Evolutionary conservation across 2,797 vertebrate species (phyloP).

Genomic region (Atherinosoma microstoma): DNA sequence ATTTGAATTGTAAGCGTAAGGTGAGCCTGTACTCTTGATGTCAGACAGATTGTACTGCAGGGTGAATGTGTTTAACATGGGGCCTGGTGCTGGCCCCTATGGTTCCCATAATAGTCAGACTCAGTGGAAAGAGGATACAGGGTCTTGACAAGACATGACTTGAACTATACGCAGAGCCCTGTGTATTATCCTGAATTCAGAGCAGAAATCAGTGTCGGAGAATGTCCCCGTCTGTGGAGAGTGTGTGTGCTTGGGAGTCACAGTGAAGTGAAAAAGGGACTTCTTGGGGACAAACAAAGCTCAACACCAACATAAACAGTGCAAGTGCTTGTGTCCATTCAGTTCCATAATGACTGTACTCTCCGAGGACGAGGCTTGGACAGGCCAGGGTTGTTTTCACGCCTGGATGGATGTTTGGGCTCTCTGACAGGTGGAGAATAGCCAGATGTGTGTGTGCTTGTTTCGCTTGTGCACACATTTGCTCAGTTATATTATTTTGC

Average conservation of each 20-base stretch:
- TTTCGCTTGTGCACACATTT: neutral
- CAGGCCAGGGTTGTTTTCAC: slow-evolving; percentile 48
- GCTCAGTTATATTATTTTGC: slow-evolving; percentile 26
- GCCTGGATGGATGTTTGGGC: slow-evolving; percentile 55
- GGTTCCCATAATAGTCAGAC: slow-evolving; percentile 49
- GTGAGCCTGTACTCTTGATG: slow-evolving; percentile 48
- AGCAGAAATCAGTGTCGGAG: slow-evolving; percentile 57
- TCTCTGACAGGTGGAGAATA: slow-evolving; percentile 61
- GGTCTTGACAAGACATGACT: slow-evolving; percentile 78
- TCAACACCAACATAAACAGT: slow-evolving; percentile 22
- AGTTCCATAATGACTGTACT: slow-evolving; percentile 49
- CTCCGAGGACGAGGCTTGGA: slow-evolving; percentile 52
- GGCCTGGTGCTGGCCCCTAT: slow-evolving; percentile 46
- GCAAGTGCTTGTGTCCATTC: slow-evolving; percentile 6
- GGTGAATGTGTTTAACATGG: slow-evolving; percentile 74
- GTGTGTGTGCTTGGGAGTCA: slow-evolving; percentile 26
- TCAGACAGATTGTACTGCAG: slow-evolving; percentile 70
- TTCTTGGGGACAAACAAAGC: slow-evolving; percentile 13
- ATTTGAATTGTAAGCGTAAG: slow-evolving; percentile 29
- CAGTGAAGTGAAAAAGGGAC: slow-evolving; percentile 26
- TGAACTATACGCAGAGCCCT: slow-evolving; percentile 65
- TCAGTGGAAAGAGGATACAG: slow-evolving; percentile 73
- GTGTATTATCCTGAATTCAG: slow-evolving; percentile 68
- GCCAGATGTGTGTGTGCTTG: slow-evolving; percentile 44
- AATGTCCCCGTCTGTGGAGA: slow-evolving; percentile 18